A percentile compares a stretch with the other conserved stretches of the same genome.
Evolutionary conservation across 2,888 invertebrate genomes (phyloP).

Genomic region (Exocentrus adspersus): DNA sequence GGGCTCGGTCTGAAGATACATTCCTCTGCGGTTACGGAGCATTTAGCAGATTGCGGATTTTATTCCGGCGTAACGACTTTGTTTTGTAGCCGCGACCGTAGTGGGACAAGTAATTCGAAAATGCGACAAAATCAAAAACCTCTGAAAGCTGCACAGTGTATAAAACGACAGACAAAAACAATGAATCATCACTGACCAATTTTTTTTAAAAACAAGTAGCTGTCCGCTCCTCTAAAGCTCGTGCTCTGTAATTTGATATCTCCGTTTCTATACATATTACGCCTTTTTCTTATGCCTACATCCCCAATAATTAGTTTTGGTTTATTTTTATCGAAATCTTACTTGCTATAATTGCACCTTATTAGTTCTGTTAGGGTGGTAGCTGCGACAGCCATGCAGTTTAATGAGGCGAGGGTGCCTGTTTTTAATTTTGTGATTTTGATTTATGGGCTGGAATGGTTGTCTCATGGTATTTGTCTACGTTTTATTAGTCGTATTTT

Average conservation of each 20-base stretch:
- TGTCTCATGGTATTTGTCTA: background rate
- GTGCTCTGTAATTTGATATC: conserved; percentile 16
- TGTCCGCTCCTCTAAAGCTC: background rate
- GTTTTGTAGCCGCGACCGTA: background rate
- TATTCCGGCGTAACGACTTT: conserved; percentile 19
- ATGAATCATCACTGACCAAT: too few relatives aligned
- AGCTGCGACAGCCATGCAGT: conserved; percentile 4
- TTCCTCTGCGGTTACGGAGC: conserved; percentile 36
- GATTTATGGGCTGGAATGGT: background rate
- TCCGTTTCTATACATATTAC: conserved; percentile 8
- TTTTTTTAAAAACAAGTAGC: too few relatives aligned
- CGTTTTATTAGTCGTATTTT: background rate
- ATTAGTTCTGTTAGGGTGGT: conserved; percentile 9
- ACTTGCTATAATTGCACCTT: conserved; percentile 12
- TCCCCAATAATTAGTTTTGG: conserved; percentile 14
- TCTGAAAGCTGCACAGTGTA: too few relatives aligned
- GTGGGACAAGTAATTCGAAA: background rate
- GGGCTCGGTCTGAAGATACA: conserved; percentile 46
- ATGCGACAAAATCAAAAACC: too few relatives aligned
- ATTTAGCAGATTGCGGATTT: conserved; percentile 24
- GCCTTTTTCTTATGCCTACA: conserved; percentile 4
- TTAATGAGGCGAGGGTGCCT: conserved; percentile 7
- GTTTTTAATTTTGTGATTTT: conserved; percentile 9
- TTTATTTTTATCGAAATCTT: conserved; percentile 16
- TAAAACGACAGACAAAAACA: background rate